Base-by-base conservation (phyloP, 2,797 vertebrate genomes). In the Otus scops region DNA sequence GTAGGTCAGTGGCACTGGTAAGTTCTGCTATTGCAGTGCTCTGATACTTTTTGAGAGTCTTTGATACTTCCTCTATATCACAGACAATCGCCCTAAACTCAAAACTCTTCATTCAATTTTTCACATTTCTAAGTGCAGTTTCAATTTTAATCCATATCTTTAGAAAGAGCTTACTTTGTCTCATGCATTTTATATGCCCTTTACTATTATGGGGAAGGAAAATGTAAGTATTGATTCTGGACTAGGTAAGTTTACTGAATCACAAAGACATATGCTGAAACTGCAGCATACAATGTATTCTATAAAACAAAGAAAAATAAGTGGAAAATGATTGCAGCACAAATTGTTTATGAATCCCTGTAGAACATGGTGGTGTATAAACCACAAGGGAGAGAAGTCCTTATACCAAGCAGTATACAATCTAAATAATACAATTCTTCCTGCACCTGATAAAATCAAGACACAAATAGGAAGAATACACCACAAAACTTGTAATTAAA, bases 101-200 rank as follows among this genome's bases (percentile, higher is more conserved):
- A 60, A 77, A 93, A 51, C 38, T 70, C 67, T 38, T 79, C 34
- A 32, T 74, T 76, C 61, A 45, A 10, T 80, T 85, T 89, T 82
- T 76, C 95, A 81, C 53, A 43, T 88, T 81, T 85, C 54, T 74
- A 92, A 89, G 23, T 77, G 81, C 85, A 97, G 98, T 98, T 98
- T 98, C 98, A 98, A 98, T 98, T 85, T 93, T 67, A 95, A 87
- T 87, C 73, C 24, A 21, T 85, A 79, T 36, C 63, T 89, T 89
- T 74, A 85, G 64, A 80, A 92, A 85, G 17, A 93, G 60, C 70
- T 96, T 87, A 87, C 86, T 94, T 94, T 70, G 67, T 61, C 75
- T 92, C 56, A 82, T 82, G 81, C 78, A 95, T 91, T 95, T 96
- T 85, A 85, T 86, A 92, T 92, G 70, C 34, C 84, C 45, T 83